Percentiles rank a stretch among this genome's conserved stretches.
Evolutionary conservation across 2,888 invertebrate genomes (phyloP).

Genomic region (Dolichomitus sp.): DNA sequence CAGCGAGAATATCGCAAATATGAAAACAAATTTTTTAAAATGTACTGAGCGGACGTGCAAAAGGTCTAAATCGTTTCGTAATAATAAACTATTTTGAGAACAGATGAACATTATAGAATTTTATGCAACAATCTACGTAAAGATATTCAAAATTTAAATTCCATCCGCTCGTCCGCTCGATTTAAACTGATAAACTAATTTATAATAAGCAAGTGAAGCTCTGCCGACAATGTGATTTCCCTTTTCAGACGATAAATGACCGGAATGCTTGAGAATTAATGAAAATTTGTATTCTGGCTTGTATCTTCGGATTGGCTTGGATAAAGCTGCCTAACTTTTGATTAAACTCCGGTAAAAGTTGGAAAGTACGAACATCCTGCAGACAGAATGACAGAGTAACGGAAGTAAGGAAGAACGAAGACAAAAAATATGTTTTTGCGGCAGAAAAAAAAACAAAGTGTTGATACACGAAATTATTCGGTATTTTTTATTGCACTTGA

Average conservation of each 20-base stretch:
- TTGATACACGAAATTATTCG: constrained; percentile 42
- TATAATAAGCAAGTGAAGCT: not conserved
- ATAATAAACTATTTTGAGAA: not conserved
- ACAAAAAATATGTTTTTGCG: not conserved
- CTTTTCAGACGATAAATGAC: not conserved
- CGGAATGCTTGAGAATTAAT: not conserved
- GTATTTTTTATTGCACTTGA: constrained; percentile 75
- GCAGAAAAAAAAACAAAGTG: not conserved
- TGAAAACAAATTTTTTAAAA: not conserved
- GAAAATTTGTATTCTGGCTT: not conserved
- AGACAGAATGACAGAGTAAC: not conserved
- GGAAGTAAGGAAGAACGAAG: constrained; percentile 2
- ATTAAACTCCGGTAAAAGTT: not conserved
- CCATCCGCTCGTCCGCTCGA: not conserved
- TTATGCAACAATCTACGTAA: not conserved
- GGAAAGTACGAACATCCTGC: not conserved
- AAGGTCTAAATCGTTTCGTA: not conserved
- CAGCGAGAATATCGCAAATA: not conserved
- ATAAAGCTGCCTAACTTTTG: not conserved
- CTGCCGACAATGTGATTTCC: not conserved
- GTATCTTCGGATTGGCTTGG: not conserved
- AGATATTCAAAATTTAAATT: not conserved
- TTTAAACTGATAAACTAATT: not conserved
- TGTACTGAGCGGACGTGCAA: not conserved
- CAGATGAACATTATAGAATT: not conserved